Conservation (phyloP, 2,888 invertebrate genomes). For the Idaea biselata region DNA sequence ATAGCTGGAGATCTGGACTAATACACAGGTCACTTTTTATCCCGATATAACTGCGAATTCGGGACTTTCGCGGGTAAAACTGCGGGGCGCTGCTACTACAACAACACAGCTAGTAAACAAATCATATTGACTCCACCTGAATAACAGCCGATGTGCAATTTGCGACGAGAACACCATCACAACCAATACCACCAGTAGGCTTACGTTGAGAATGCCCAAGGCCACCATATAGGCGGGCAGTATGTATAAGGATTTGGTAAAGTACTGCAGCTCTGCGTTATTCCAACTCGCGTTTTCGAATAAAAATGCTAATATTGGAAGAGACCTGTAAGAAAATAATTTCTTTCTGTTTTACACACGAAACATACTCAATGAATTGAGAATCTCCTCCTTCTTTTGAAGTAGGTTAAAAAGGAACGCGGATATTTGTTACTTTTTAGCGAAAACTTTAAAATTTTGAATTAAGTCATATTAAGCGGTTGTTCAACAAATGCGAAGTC, state of each 20-base stretch:
- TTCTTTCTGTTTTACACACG: neutral
- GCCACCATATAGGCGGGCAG: slow-evolving; percentile 82
- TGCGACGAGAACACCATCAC: slow-evolving; percentile 85
- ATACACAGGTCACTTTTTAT: too few relatives aligned
- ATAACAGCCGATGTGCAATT: slow-evolving; percentile 83
- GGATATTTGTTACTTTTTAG: too few relatives aligned
- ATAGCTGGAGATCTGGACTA: too few relatives aligned
- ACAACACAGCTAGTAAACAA: neutral
- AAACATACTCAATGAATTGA: too few relatives aligned
- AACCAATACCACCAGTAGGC: slow-evolving; percentile 74
- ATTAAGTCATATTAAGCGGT: too few relatives aligned
- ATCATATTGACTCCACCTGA: slow-evolving; percentile 72
- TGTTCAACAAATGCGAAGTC: too few relatives aligned
- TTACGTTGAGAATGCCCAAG: slow-evolving; percentile 80
- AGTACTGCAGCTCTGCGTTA: slow-evolving; percentile 63
- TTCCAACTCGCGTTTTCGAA: slow-evolving; percentile 53
- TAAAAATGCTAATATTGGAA: slow-evolving; percentile 51
- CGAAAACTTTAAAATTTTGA: too few relatives aligned
- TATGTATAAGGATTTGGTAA: slow-evolving; percentile 76
- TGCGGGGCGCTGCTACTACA: too few relatives aligned
- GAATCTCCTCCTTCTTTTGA: too few relatives aligned
- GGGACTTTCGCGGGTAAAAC: too few relatives aligned
- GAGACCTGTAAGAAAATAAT: slow-evolving; percentile 45
- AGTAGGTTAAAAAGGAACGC: too few relatives aligned
- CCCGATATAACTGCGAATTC: too few relatives aligned